phyloP scores from a whole-genome alignment of 1,140 invertebrate species.

The Macrosteles quadrilineatus region DNA sequence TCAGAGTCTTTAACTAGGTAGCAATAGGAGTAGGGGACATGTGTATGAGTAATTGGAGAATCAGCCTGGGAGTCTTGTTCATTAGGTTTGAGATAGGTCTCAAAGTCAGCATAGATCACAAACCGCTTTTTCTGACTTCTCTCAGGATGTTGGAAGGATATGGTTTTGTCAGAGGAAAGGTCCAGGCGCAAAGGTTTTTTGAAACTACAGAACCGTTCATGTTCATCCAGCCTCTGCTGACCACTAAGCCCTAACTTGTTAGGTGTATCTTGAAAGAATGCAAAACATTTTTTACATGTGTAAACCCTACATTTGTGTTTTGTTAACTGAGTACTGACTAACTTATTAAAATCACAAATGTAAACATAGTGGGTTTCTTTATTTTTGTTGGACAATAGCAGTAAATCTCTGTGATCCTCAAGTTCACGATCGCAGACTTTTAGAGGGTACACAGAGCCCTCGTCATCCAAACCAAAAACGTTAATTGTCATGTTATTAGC shows the following conservation, averaged over 20 bases:
- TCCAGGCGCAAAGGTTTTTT: not conserved
- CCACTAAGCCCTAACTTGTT: not conserved
- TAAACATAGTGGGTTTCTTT: not conserved
- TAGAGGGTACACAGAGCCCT: not conserved
- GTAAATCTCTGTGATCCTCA: not conserved
- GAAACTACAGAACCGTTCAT: not conserved
- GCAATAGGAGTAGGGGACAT: not conserved
- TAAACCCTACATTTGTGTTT: not conserved
- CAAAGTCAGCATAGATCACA: not conserved
- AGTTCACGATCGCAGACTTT: not conserved
- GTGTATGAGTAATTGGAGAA: not conserved
- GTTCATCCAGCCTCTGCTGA: not conserved
- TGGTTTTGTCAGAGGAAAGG: not conserved
- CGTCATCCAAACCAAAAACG: not conserved
- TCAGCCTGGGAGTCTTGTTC: not conserved
- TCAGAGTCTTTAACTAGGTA: not conserved
- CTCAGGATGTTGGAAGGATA: not conserved
- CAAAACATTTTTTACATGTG: not conserved
- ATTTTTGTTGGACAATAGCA: not conserved
- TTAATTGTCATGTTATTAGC: not conserved
- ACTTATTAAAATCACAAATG: not conserved
- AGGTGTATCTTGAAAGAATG: not conserved
- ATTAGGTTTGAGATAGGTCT: not conserved
- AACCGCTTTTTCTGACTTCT: not conserved
- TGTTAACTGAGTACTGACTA: not conserved